A percentile compares a stretch with the other conserved stretches of the same genome.
phyloP scores from a whole-genome alignment of 1,140 invertebrate genomes.

The Metopolophium dirhodum region DNA sequence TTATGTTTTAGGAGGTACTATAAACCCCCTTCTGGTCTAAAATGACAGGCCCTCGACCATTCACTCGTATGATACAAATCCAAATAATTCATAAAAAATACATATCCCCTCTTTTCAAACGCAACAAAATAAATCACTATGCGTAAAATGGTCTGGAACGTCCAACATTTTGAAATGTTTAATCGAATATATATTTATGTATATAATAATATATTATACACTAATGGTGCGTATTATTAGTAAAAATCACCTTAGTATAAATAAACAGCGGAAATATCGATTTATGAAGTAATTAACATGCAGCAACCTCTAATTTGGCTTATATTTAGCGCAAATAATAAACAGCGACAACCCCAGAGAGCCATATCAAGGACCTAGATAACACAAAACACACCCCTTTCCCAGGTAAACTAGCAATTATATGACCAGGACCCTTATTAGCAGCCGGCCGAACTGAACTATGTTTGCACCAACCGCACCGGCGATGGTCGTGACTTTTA shows the following conservation, averaged over 20 bases:
- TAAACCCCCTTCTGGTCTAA: background rate
- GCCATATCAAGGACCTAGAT: background rate
- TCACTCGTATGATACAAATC: background rate
- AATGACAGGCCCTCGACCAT: background rate
- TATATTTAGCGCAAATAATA: background rate
- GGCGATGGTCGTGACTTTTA: background rate
- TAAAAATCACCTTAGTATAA: background rate
- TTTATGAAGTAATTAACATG: constrained; percentile 5
- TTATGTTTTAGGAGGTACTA: background rate
- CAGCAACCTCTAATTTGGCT: background rate
- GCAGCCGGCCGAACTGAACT: background rate
- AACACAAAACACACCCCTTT: constrained; percentile 31
- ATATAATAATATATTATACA: background rate
- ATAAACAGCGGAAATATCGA: constrained; percentile 30
- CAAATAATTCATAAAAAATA: constrained; percentile 22
- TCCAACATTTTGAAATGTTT: background rate
- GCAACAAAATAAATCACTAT: background rate
- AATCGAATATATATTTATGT: background rate
- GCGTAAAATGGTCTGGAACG: background rate
- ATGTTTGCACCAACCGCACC: background rate
- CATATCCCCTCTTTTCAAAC: background rate
- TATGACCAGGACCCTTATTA: constrained; percentile 24
- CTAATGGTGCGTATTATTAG: background rate
- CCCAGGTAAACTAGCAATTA: background rate
- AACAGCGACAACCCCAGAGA: background rate